phyloP scores from a whole-genome alignment of 1,140 invertebrate genomes.

The Anastrepha ludens region DNA sequence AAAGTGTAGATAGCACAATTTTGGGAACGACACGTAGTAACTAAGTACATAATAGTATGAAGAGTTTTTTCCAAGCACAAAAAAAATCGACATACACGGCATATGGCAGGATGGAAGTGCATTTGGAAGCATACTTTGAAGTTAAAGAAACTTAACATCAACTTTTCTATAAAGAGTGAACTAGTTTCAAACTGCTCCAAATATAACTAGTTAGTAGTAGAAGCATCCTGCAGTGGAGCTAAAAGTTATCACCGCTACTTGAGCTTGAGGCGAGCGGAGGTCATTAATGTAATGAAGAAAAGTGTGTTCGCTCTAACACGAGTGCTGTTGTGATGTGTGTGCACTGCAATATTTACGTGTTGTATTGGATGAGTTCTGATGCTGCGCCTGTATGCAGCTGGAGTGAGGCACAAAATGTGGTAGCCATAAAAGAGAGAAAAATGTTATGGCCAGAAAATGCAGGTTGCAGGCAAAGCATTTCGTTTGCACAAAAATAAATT shows the following conservation, averaged over 20 bases:
- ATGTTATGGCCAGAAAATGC: background rate
- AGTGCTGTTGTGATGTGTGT: background rate
- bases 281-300: background rate
- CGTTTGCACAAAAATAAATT: background rate
- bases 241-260: background rate
- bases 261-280: background rate
- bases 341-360: background rate
- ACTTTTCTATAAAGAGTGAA: too few relatives aligned
- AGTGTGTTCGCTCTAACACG: background rate
- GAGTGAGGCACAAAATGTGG: slow-evolving; percentile 3
- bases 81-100: too few relatives aligned
- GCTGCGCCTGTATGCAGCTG: slow-evolving; percentile 6
- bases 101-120: too few relatives aligned
- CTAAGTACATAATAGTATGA: background rate
- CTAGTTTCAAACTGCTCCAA: too few relatives aligned
- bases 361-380: slow-evolving; percentile 1
- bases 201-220: background rate
- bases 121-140: too few relatives aligned
- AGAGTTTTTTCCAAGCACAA: too few relatives aligned
- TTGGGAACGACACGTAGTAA: background rate
- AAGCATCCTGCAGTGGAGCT: too few relatives aligned
- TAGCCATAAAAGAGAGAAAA: background rate
- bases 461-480: slow-evolving; percentile 29
- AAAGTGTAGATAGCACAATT: background rate
- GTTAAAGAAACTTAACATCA: too few relatives aligned